Evolutionary conservation across 2,797 vertebrate species (phyloP).

Genomic region (Sebastes hopkinsi): DNA sequence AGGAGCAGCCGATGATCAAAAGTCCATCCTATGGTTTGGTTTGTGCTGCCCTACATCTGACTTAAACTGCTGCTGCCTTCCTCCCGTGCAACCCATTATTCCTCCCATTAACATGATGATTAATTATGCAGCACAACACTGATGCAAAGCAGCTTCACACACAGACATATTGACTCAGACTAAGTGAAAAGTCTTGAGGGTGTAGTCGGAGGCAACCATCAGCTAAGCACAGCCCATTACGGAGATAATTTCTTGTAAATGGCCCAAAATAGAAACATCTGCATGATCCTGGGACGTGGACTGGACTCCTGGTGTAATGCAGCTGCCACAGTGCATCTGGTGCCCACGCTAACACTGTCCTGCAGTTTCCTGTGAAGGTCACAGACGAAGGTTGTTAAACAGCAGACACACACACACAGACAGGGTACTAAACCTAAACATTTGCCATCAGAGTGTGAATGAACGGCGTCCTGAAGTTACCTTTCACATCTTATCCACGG

Average conservation of each 20-base stretch:
- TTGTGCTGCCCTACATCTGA: neutral
- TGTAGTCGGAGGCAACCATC: neutral
- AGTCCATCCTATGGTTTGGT: neutral
- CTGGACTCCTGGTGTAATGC: conserved; percentile 7
- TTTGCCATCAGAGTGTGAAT: conserved; percentile 48
- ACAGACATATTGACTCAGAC: neutral
- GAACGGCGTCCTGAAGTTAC: conserved; percentile 43
- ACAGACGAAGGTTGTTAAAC: conserved; percentile 54
- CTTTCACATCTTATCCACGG: conserved; percentile 28
- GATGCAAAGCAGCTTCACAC: neutral
- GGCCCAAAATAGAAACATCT: conserved; percentile 25
- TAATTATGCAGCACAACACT: conserved; percentile 29
- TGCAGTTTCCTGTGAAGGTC: conserved; percentile 57
- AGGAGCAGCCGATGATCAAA: neutral
- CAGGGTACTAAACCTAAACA: conserved; percentile 43
- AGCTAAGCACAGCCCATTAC: neutral
- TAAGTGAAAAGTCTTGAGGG: neutral
- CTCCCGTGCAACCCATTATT: neutral
- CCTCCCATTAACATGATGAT: neutral
- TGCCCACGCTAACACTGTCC: conserved; percentile 10
- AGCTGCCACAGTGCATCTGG: conserved; percentile 19
- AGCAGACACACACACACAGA: conserved; percentile 25
- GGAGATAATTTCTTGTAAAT: conserved; percentile 3
- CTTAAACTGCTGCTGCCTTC: neutral
- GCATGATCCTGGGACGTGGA: conserved; percentile 1